Evolutionary conservation across 2,888 invertebrate genomes (phyloP), one percentile per base, ranked within the genome.

Genomic region (Agriotes lineatus): DNA sequence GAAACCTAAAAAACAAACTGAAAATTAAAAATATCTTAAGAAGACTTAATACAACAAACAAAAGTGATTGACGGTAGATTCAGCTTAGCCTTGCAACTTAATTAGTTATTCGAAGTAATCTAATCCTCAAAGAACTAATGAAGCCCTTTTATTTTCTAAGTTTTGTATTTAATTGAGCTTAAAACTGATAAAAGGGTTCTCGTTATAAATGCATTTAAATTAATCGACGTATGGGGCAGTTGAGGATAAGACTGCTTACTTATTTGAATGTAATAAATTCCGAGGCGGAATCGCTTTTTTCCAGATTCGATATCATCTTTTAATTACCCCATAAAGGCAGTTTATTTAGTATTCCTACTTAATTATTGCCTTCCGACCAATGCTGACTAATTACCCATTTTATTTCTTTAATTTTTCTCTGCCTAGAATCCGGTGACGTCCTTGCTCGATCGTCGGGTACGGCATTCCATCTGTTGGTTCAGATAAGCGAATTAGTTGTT

Each of bases 151-250:
- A 25, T 25, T 20, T 48, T n/a, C 48, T 16, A 14, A 42, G 42
- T 18, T 42, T 42, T 18, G 12, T 1, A 39, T 39, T 20, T 37
- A 57, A 57, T 57, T 39, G 33, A 16, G n/a, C 22, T 22, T 20
- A 20, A 57, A 42, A 39, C 33, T 57, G 57, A 57, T 57, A 57
- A 39, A 57, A 20, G n/a, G 20, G 19, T 19, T 16, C 45, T 62
- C 62, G 52, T 62, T 62, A 62, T 62, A 62, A 62, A 62, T 12
- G 37, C 25, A 62, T 62, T 62, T 62, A 62, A 50, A 39, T 25
- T 52, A 62, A 52, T 62, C 22, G 22, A 6, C 7, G 20, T n/a
- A 30, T 44, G 39, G 39, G 30, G 44, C 25, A 62, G 48, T 62
- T 62, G 62, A 52, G 30, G 62, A 50, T 62, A 50, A 62, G 52